Conservation (phyloP, 1,140 invertebrate species). For the Drosophila kurseongensis region DNA sequence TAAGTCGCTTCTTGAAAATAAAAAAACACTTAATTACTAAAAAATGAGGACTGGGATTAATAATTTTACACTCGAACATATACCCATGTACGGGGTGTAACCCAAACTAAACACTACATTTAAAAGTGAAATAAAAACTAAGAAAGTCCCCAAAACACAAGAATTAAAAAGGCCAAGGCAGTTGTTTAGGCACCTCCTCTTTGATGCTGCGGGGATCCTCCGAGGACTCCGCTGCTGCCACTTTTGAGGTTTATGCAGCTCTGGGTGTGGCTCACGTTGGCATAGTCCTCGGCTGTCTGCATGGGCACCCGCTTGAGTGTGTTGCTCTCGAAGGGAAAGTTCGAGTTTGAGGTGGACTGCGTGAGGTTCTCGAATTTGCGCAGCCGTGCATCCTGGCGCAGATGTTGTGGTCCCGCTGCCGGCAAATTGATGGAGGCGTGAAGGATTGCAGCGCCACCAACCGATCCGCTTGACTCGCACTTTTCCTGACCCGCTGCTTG, state of each 20-base stretch:
- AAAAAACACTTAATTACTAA: too few relatives aligned
- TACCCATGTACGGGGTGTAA: too few relatives aligned
- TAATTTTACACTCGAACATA: too few relatives aligned
- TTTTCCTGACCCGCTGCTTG: slow-evolving; percentile 4
- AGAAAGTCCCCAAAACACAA: too few relatives aligned
- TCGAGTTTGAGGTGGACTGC: slow-evolving; percentile 79
- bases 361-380: slow-evolving; percentile 78
- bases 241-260: slow-evolving; percentile 80
- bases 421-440: slow-evolving; percentile 77
- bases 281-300: slow-evolving; percentile 56
- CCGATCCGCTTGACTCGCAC: slow-evolving; percentile 8
- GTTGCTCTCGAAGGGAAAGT: slow-evolving; percentile 81
- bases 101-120: too few relatives aligned
- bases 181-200: neutral
- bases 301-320: slow-evolving; percentile 68
- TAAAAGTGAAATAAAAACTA: too few relatives aligned
- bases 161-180: too few relatives aligned
- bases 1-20: too few relatives aligned
- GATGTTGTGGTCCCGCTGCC: slow-evolving; percentile 51
- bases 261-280: slow-evolving; percentile 68
- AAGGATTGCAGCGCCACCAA: slow-evolving; percentile 35
- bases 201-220: slow-evolving; percentile 57
- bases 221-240: slow-evolving; percentile 30
- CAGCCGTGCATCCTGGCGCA: slow-evolving; percentile 70
- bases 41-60: too few relatives aligned